Conservation (phyloP, 2,113 vertebrate genomes). For the Bufo gargarizans region DNA sequence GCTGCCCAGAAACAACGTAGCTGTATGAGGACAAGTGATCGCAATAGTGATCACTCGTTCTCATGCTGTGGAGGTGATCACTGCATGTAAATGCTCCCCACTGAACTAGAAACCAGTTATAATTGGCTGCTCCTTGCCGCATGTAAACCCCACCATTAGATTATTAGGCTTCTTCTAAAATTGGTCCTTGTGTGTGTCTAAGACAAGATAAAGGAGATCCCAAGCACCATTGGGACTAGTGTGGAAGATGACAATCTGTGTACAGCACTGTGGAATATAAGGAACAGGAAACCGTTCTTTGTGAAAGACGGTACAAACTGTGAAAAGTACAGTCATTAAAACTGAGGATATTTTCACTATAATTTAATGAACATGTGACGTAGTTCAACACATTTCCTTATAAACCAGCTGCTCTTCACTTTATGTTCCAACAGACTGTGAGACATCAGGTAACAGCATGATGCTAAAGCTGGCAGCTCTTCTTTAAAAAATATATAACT, state of each 20-base stretch:
- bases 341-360: not conserved
- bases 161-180: too few relatives aligned
- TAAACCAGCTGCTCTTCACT: not conserved
- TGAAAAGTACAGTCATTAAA: not conserved
- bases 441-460: not conserved
- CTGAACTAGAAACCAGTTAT: too few relatives aligned
- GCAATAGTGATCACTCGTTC: too few relatives aligned
- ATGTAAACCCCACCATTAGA: too few relatives aligned
- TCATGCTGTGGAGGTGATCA: too few relatives aligned
- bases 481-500: slow-evolving; percentile 15
- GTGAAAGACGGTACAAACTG: not conserved
- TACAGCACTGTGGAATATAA: not conserved
- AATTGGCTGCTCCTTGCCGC: too few relatives aligned
- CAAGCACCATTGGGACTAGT: not conserved
- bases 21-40: too few relatives aligned
- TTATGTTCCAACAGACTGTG: not conserved
- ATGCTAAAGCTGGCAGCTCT: not conserved
- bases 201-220: too few relatives aligned
- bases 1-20: too few relatives aligned
- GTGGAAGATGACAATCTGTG: not conserved
- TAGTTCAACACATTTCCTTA: not conserved
- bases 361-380: not conserved
- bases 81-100: too few relatives aligned
- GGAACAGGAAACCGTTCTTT: too few relatives aligned
- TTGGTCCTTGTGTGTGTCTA: too few relatives aligned